Evolutionary conservation across 2,888 invertebrate genomes (phyloP), one percentile per base, ranked within the genome.

Genomic region (Tuberolachnus salignus): DNA sequence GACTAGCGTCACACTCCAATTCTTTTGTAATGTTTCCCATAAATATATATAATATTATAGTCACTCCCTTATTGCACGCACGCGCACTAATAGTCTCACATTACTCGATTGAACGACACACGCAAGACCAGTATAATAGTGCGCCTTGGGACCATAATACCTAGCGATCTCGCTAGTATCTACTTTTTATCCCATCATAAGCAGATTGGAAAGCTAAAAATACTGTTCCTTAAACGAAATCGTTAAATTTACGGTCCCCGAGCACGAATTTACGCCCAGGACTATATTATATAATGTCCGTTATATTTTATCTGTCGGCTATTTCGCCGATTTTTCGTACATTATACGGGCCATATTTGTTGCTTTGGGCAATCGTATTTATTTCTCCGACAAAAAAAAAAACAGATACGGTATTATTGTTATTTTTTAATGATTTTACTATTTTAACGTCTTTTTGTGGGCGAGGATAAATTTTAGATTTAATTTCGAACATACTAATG

Each of bases 171-270:
- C 34, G 34, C 34, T 34, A 34, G n/a, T 4, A 72, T 61, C 49
- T 49, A 34, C 14, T 49, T 4, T 34, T 61, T 46, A 26, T 1
- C 19, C 49, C 19, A 49, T 61, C 59, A 49, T 61, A 61, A 72
- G 61, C 72, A 61, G 49, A 72, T 61, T 49, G 72, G 19, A 72
- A 72, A 44, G 46, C 11, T 49, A 49, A 16, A 59, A 61, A 72
- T 26, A 57, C 57, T 23, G 8, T 57, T 49, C 26, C 21, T 1
- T 49, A 21, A 49, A 72, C 11, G 19, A 26, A 61, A 72, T 34
- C 49, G 46, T 21, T 21, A 34, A 61, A 49, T 72, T 26, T 34
- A 34, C 49, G 61, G 19, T 10, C 13, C 26, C 49, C 14, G 19
- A 26, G 0, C 61, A 2, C 59, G 2, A 61, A 72, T 34, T 34